These are phyloP conservation scores for Fratercula arctica DNA, from an alignment of 2,797 vertebrate genomes.

Conservation along the genomic window DNA sequence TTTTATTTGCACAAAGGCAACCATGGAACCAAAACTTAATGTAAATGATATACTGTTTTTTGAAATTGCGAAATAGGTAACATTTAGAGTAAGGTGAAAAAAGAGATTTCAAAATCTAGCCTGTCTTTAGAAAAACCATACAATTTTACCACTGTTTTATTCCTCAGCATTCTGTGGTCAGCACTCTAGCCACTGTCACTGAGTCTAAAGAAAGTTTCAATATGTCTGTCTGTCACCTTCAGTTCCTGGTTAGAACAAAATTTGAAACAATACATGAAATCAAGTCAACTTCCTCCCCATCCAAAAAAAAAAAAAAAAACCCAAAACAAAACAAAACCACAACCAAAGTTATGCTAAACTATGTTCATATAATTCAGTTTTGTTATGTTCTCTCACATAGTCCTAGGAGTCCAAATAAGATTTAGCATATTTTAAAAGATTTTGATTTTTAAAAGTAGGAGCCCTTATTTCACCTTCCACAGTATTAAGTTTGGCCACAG, in stretches of 20 bases:
- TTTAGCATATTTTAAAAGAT: background rate
- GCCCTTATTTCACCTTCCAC: background rate
- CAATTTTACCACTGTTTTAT: background rate
- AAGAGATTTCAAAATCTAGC: background rate
- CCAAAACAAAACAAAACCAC: background rate
- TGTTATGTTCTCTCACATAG: background rate
- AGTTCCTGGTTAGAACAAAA: background rate
- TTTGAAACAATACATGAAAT: background rate
- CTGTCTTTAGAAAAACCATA: background rate
- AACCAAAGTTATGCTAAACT: background rate
- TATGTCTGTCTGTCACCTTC: background rate
- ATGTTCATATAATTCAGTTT: background rate
- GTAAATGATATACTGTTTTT: background rate
- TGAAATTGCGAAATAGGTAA: rapidly evolving
- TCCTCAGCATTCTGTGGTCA: background rate
- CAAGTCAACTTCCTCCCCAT: background rate
- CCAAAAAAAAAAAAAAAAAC: background rate
- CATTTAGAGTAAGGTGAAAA: background rate
- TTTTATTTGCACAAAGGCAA: background rate
- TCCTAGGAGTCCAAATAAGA: background rate
- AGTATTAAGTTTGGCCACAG: background rate
- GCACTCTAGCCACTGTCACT: background rate
- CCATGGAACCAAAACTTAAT: background rate
- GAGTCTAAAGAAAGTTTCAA: background rate
- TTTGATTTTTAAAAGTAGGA: background rate